These are phyloP conservation scores for Lemur catta DNA, from an alignment of 2,797 vertebrate genomes.

Conservation along the genomic window DNA sequence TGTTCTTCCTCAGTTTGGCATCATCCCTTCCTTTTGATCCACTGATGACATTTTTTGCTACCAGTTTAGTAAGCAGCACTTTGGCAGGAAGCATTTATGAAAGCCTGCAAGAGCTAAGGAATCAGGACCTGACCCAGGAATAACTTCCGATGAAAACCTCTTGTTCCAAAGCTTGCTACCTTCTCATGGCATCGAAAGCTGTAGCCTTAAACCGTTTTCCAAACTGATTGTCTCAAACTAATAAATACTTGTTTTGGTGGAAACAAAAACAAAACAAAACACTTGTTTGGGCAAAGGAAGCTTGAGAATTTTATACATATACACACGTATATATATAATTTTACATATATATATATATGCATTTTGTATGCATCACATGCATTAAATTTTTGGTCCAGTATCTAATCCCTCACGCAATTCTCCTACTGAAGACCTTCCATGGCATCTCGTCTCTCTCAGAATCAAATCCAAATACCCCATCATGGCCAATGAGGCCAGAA, in stretches of 20 bases:
- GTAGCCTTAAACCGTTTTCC: neutral
- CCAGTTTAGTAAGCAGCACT: neutral
- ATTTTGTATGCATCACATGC: neutral
- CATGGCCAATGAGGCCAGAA: rapidly evolving
- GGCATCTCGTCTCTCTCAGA: neutral
- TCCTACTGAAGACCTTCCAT: neutral
- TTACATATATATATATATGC: neutral
- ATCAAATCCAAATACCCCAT: neutral
- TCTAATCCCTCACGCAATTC: neutral
- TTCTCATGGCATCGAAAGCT: neutral
- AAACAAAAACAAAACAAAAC: neutral
- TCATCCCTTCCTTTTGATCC: neutral
- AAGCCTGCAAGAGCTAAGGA: neutral
- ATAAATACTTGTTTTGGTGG: neutral
- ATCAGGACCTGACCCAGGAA: neutral
- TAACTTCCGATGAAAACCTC: neutral
- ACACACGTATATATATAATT: no score
- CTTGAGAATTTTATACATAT: neutral
- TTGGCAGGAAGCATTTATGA: neutral
- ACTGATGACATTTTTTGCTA: neutral
- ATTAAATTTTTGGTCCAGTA: neutral
- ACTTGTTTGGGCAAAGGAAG: neutral
- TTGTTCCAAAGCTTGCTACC: neutral
- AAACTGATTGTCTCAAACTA: neutral
- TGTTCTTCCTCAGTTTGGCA: neutral